Evolutionary conservation across 2,113 vertebrate species (phyloP).

Genomic region (Sus scrofa): DNA sequence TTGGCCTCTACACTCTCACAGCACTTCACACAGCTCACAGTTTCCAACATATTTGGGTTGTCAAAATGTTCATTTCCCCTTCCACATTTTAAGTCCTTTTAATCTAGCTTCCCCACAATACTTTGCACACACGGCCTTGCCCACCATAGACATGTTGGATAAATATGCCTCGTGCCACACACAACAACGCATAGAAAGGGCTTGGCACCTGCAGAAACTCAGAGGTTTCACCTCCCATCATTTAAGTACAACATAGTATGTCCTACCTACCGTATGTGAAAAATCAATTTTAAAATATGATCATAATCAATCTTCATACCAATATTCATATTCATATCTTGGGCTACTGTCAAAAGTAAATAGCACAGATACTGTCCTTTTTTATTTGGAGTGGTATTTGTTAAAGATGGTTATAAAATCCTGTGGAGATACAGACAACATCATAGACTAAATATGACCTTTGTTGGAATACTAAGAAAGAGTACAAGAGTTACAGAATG

Average conservation of each 20-base stretch:
- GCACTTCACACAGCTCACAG: neutral
- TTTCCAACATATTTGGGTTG: no score
- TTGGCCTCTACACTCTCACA: no score
- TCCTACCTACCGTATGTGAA: neutral
- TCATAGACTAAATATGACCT: neutral
- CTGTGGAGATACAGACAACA: neutral
- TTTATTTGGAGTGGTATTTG: neutral
- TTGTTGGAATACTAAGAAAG: neutral
- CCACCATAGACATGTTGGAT: no score
- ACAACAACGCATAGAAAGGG: accelerated
- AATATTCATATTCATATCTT: neutral
- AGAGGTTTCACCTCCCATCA: neutral
- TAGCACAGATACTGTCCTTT: no score
- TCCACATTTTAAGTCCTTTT: neutral
- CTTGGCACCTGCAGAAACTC: neutral
- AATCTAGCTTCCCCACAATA: neutral
- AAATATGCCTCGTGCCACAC: no score
- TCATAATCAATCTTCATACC: neutral
- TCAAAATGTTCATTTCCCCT: neutral
- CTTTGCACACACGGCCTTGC: neutral
- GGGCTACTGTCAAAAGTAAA: neutral
- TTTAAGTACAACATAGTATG: neutral
- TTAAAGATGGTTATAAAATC: neutral
- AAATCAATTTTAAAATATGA: neutral
- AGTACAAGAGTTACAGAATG: neutral